phyloP scores from a whole-genome alignment of 2,797 vertebrate genomes.

The Meda fulgida region DNA sequence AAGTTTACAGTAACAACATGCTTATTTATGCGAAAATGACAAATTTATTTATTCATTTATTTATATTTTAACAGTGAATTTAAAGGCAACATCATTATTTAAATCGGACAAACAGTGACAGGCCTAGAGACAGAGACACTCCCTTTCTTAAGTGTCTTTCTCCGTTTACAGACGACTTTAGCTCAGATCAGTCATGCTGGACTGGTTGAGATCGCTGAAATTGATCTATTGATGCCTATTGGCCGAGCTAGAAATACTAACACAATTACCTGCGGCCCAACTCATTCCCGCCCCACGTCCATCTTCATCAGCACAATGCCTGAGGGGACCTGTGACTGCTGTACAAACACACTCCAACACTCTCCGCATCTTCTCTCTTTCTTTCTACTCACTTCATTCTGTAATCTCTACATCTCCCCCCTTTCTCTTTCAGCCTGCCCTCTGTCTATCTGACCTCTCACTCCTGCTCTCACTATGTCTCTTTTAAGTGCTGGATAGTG shows the following conservation, averaged over 20 bases:
- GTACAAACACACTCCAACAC: conserved; percentile 51
- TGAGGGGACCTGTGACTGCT: conserved; percentile 70
- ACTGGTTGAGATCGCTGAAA: conserved; percentile 62
- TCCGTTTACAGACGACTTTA: conserved; percentile 33
- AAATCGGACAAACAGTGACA: neutral
- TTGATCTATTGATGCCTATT: conserved; percentile 77
- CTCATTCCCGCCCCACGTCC: conserved; percentile 73
- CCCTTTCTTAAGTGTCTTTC: neutral
- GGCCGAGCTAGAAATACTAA: conserved; percentile 70
- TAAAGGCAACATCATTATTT: neutral
- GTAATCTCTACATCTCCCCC: conserved; percentile 55
- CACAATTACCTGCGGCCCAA: conserved; percentile 72
- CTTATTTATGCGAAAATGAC: neutral
- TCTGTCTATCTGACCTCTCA: conserved; percentile 21
- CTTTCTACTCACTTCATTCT: conserved; percentile 47
- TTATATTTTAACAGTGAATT: neutral
- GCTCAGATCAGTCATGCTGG: conserved; percentile 42
- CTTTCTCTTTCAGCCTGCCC: conserved; percentile 53
- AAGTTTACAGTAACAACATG: neutral
- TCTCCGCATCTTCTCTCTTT: conserved; percentile 52
- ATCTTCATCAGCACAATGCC: conserved; percentile 77
- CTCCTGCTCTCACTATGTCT: neutral
- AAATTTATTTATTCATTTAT: too few species aligned
- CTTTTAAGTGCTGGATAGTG: conserved; percentile 9
- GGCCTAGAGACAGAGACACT: neutral